Evolutionary conservation across 1,140 invertebrate genomes (phyloP).

Genomic region (Sitobion miscanthi): DNA sequence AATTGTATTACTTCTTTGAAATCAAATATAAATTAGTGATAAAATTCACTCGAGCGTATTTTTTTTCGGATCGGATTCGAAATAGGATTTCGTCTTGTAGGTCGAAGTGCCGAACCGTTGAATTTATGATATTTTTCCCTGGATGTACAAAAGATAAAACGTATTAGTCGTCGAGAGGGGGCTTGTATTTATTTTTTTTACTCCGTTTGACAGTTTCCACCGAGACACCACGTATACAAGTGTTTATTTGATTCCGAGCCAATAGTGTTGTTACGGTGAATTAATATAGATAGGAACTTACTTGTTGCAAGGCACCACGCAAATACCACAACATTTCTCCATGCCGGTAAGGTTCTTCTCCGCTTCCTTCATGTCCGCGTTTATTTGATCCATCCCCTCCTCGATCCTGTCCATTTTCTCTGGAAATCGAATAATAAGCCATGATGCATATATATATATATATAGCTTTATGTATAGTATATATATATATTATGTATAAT

Average conservation of each 20-base stretch:
- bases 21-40: slow-evolving; percentile 60
- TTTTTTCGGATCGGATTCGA: not conserved
- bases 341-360: slow-evolving; percentile 99
- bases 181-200: not conserved
- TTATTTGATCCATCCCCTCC: slow-evolving; percentile 99
- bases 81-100: slow-evolving; percentile 22
- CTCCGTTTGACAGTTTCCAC: not conserved
- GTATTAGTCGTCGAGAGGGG: not conserved
- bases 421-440: slow-evolving; percentile 63
- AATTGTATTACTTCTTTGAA: slow-evolving; percentile 14
- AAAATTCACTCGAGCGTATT: not conserved
- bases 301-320: slow-evolving; percentile 98
- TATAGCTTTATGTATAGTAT: not conserved
- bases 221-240: slow-evolving; percentile 4
- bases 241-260: slow-evolving; percentile 2
- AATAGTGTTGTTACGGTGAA: not conserved
- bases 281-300: slow-evolving; percentile 65
- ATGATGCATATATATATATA: not conserved
- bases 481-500: too few species aligned
- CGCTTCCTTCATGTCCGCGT: slow-evolving; percentile 97
- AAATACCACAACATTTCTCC: slow-evolving; percentile 99
- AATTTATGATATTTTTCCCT: not conserved
- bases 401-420: slow-evolving; percentile 99
- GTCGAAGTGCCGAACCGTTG: not conserved
- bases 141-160: slow-evolving; percentile 26